Percentiles rank a stretch among this genome's conserved stretches.
Evolutionary conservation across 2,113 vertebrate species (phyloP).

Genomic region (Daubentonia madagascariensis): DNA sequence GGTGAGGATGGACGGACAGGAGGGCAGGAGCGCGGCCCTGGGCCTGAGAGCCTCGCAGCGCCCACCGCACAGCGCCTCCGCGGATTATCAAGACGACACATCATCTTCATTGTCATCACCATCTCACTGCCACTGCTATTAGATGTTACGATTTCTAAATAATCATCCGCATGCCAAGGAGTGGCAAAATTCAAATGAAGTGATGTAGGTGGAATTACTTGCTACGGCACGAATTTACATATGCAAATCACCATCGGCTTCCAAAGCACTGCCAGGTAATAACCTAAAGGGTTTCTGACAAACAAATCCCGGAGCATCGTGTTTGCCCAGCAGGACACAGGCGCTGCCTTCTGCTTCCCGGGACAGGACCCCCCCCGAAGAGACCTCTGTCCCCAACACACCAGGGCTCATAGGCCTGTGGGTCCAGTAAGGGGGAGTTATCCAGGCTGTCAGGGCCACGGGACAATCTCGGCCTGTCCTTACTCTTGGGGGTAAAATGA

Average conservation of each 20-base stretch:
- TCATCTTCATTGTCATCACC: rapidly evolving
- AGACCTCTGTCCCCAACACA: background rate
- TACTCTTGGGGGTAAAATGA: background rate
- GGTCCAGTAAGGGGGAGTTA: rapidly evolving
- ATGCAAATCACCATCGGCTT: background rate
- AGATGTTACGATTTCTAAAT: background rate
- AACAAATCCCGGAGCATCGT: background rate
- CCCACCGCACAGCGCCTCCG: rapidly evolving
- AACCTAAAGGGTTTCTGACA: background rate
- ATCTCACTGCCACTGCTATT: background rate
- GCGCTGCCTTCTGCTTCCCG: background rate
- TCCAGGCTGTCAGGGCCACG: rapidly evolving
- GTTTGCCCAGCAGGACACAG: background rate
- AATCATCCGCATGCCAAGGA: background rate
- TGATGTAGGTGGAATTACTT: background rate
- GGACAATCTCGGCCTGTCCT: rapidly evolving
- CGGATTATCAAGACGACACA: rapidly evolving
- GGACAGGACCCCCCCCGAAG: background rate
- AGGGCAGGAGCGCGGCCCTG: too few species aligned
- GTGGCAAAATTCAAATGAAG: background rate
- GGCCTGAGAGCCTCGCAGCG: background rate
- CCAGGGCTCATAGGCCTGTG: too few species aligned
- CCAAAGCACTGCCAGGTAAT: background rate
- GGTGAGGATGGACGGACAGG: background rate
- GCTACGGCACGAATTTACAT: background rate